Evolutionary conservation across 1,140 invertebrate genomes (phyloP), one percentile per base, ranked within the genome.

Genomic region (Meloidogyne chitwoodi): DNA sequence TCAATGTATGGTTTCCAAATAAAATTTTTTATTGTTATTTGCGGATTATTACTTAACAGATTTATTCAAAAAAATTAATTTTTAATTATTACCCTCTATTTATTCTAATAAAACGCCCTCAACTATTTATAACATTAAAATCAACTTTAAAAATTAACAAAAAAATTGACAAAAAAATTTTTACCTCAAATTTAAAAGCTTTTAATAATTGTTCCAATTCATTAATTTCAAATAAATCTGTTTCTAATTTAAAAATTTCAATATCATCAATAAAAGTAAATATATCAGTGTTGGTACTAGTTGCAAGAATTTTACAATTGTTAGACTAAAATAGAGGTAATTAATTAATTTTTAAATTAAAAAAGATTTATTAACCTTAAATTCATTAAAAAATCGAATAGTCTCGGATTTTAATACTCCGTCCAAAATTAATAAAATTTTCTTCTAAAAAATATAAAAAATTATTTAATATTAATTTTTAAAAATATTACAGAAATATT

Each of bases 261-360:
- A 73, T 10, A 12, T 24, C 8, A 24, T 73, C 71, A 61, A 73
- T 24, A 38, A 24, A 24, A 26, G 38, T 24, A 31, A 73, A 73
- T 19, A 73, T 24, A 38, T 61, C 56, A 41, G 14, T 27, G 48
- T 24, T 73, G 12, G 22, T 73, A 38, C 71, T 73, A 11, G 71
- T 73, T 22, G 71, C 71, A 61, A 73, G 27, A 29, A 73, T 61
- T 63, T 73, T 73, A n/a, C 71, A 73, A 5, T 64, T 73, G 12
- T 63, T 27, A 11, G 14, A 11, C 71, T 64, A 61, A 16, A 61
- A 73, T 10, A 16, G 5, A n/a, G 16, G n/a, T n/a, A 26, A 10
- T 31, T 24, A 22, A 27, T 70, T 63, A 61, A 22, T 0, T 64
- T 22, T 24, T n/a, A 27, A 72, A 14, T 61, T 5, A 22, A 44